A percentile compares a stretch with the other conserved stretches of the same genome.
These are phyloP conservation scores for Excalfactoria chinensis DNA, from an alignment of 2,113 vertebrate genomes.

Conservation along the genomic window DNA sequence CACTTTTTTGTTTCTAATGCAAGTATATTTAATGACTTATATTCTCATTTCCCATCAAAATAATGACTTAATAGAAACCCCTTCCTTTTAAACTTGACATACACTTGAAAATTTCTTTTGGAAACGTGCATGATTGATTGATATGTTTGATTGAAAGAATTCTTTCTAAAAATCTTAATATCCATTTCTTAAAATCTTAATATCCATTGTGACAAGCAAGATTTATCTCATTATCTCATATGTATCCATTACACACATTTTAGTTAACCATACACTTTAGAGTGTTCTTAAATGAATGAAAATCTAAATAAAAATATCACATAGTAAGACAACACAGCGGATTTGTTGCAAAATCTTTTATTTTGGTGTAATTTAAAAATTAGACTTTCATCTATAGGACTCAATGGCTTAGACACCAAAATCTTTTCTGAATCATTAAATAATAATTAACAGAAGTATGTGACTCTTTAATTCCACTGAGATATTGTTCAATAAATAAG, in stretches of 20 bases:
- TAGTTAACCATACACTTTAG: not conserved
- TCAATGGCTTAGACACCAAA: not conserved
- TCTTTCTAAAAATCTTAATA: not conserved
- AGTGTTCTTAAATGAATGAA: not conserved
- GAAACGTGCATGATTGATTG: not conserved
- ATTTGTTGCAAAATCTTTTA: not conserved
- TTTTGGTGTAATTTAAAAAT: not conserved
- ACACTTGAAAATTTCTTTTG: not conserved
- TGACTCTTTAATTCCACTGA: constrained; percentile 5
- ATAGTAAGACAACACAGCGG: not conserved
- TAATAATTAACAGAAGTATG: not conserved
- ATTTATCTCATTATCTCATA: not conserved
- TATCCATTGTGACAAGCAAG: not conserved
- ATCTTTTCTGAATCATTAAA: not conserved
- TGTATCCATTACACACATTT: not conserved
- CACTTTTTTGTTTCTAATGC: not conserved
- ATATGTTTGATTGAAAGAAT: not conserved
- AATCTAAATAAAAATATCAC: not conserved
- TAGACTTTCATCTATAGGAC: not conserved
- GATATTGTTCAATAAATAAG: not conserved
- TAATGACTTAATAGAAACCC: not conserved
- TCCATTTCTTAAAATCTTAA: too few relatives aligned
- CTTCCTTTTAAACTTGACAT: not conserved
- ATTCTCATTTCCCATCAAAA: not conserved
- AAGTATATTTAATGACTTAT: not conserved